Base-by-base conservation (phyloP, 2,888 invertebrate species). In the Leucophenga montana region DNA sequence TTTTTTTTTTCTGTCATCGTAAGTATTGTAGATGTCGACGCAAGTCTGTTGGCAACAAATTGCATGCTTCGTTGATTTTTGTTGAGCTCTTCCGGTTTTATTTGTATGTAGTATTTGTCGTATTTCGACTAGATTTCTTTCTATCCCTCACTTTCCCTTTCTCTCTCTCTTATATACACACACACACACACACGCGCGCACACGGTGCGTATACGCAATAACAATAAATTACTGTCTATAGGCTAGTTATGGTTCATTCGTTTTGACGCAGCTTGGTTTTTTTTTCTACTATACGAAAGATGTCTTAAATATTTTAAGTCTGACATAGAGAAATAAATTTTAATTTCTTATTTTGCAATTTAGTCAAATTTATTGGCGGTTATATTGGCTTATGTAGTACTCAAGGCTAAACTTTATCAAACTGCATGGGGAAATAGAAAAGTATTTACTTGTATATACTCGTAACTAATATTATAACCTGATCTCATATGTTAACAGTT, bases 171-270 rank as follows among this genome's bases (percentile, higher is more conserved):
- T 33, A 33, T 5, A 33, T 33, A 33, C 8, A 3, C 3, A 5
- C 33, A 5, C 33, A 5, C 33, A 5, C 8, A 5, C 33, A 5
- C 33, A 5, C 48, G 3, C 14, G 3, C 16, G 5, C 48, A 68
- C 62, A 69, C 75, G 69, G 65, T 71, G 66, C 73, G 69, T 73
- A 74, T 75, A 66, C 69, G 61, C 67, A 71, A 57, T 57, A 57
- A 57, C 31, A 22, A 57, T 57, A 57, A 57, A 57, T 57, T 18
- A 57, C 22, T 57, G 57, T 50, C 27, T 57, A 9, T 27, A 27
- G 27, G 11, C 54, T 54, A 54, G 57, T 57, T 27, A n/a, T 57
- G 57, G 14, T 57, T 57, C 27, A 57, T 27, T 57, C 14, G 31
- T 27, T 57, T 57, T 57, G 57, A 22, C 57, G 57, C 57, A 9